Evolutionary conservation across 2,888 invertebrate species (phyloP).

Genomic region (Drosophila helvetica): DNA sequence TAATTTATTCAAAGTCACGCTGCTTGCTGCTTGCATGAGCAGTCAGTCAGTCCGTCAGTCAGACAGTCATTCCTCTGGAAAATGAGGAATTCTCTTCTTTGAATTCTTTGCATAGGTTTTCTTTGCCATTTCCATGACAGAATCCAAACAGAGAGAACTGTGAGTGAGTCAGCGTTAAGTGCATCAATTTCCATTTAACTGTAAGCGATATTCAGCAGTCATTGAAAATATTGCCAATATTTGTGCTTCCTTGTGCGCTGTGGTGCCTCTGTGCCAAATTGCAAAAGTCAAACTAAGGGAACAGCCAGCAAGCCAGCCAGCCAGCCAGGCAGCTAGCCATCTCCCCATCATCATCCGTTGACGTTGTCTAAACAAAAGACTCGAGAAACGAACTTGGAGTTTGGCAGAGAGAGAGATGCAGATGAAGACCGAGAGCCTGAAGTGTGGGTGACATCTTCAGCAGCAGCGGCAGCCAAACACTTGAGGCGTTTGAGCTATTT

Average conservation of each 20-base stretch:
- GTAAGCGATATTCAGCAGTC: slow-evolving; percentile 81
- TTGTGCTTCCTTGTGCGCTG: slow-evolving; percentile 51
- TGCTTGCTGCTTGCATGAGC: slow-evolving; percentile 66
- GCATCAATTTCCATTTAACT: slow-evolving; percentile 80
- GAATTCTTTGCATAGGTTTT: background rate
- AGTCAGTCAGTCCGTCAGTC: slow-evolving; percentile 9
- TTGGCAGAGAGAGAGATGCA: slow-evolving; percentile 54
- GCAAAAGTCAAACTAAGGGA: slow-evolving; percentile 73
- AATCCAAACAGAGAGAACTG: slow-evolving; percentile 55
- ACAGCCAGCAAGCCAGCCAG: slow-evolving; percentile 25
- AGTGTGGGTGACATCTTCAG: slow-evolving; percentile 80
- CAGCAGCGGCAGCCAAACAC: slow-evolving; percentile 55
- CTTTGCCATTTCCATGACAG: slow-evolving; percentile 49
- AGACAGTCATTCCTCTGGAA: slow-evolving; percentile 5
- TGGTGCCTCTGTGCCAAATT: slow-evolving; percentile 69
- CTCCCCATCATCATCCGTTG: slow-evolving; percentile 31
- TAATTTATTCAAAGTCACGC: slow-evolving; percentile 79
- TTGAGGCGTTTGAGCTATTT: slow-evolving; percentile 80
- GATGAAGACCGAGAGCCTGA: slow-evolving; percentile 47
- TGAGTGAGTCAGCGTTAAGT: slow-evolving; percentile 79
- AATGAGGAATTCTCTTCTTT: slow-evolving; percentile 40
- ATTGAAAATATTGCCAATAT: slow-evolving; percentile 67
- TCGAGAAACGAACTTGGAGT: slow-evolving; percentile 73
- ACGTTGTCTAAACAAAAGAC: slow-evolving; percentile 79
- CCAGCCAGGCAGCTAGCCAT: slow-evolving; percentile 10